A percentile compares a stretch with the other conserved stretches of the same genome.
Conservation (phyloP, 2,888 invertebrate genomes). For the Itoplectis maculator region DNA sequence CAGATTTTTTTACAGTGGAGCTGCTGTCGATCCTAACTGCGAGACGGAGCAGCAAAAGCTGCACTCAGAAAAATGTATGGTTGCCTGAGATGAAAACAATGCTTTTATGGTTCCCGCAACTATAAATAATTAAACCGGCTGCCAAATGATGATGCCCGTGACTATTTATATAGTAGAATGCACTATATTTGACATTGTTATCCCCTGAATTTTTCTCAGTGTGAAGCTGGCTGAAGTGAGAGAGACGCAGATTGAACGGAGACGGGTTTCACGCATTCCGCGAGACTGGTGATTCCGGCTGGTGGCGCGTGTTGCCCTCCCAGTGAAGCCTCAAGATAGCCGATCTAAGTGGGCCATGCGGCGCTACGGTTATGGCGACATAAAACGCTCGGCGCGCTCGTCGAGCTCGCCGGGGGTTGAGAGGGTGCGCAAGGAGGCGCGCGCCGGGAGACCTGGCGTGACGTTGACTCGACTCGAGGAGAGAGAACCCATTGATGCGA, state of each 20-base stretch:
- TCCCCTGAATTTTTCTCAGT: no score
- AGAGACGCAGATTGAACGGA: conserved; percentile 77
- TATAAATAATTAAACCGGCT: no score
- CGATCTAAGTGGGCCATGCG: conserved; percentile 85
- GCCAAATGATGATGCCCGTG: no score
- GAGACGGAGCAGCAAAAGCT: no score
- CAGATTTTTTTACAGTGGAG: no score
- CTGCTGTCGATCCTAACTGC: no score
- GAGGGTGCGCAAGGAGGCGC: conserved; percentile 44
- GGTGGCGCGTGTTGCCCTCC: conserved; percentile 67
- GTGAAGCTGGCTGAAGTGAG: no score
- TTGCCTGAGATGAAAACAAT: no score
- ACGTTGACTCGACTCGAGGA: conserved; percentile 61
- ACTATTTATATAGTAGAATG: no score
- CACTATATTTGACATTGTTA: no score
- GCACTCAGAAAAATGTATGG: no score
- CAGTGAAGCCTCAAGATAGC: conserved; percentile 80
- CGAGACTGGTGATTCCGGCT: conserved; percentile 57
- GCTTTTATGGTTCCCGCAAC: no score
- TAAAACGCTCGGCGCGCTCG: conserved; percentile 81
- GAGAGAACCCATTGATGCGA: conserved; percentile 13
- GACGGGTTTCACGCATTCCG: conserved; percentile 44
- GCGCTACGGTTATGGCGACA: conserved; percentile 84
- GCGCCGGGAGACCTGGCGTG: conserved; percentile 59
- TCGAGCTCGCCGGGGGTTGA: conserved; percentile 21